These are phyloP conservation scores for Phymorhynchus buccinoides DNA, from an alignment of 1,140 invertebrate species.

Conservation along the genomic window DNA sequence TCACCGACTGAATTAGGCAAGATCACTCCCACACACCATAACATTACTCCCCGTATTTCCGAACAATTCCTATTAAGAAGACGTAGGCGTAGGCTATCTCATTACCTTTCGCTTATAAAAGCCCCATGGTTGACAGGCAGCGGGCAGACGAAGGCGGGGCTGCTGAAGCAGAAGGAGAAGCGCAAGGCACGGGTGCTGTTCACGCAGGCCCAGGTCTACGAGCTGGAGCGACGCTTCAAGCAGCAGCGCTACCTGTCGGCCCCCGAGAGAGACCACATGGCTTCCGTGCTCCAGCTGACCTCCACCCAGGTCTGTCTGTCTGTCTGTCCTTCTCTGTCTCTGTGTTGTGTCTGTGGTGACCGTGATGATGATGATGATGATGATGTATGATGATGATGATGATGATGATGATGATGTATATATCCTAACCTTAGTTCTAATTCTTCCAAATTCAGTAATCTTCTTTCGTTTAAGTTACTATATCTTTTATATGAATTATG, in stretches of 20 bases:
- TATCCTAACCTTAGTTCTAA: too few relatives aligned
- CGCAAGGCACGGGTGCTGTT: constrained; percentile 65
- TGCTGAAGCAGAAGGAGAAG: constrained; percentile 68
- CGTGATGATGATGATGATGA: constrained; percentile 33
- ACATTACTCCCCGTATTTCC: too few relatives aligned
- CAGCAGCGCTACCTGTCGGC: constrained; percentile 92
- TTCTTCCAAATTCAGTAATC: too few relatives aligned
- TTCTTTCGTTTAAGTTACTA: too few relatives aligned
- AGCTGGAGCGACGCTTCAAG: constrained; percentile 93
- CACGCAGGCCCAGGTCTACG: constrained; percentile 73
- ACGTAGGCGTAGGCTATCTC: too few relatives aligned
- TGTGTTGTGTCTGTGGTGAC: neutral
- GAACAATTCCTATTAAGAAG: too few relatives aligned
- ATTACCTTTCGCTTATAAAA: too few relatives aligned
- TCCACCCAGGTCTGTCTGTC: constrained; percentile 71
- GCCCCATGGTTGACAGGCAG: too few relatives aligned
- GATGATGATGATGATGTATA: constrained; percentile 22
- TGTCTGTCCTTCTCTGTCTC: too few relatives aligned
- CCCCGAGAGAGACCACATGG: constrained; percentile 94
- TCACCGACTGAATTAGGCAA: too few relatives aligned
- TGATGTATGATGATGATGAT: constrained; percentile 12
- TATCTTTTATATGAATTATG: too few relatives aligned
- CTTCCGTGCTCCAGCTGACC: constrained; percentile 74
- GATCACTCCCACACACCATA: too few relatives aligned
- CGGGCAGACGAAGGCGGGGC: constrained; percentile 41